Conservation (phyloP, 2,113 vertebrate genomes). For the Spermophilus dauricus region DNA sequence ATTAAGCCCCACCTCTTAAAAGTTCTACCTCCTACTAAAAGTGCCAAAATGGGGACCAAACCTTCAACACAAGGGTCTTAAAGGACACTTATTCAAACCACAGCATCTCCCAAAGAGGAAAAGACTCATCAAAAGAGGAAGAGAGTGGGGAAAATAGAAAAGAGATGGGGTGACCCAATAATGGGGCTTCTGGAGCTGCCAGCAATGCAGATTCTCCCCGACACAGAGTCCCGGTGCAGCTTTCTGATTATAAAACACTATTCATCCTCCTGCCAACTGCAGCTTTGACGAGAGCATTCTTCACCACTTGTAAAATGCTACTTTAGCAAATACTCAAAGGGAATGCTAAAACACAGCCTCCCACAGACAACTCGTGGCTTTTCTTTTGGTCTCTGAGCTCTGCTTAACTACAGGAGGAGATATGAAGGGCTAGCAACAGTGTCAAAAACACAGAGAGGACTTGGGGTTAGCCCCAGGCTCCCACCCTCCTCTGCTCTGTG, state of each 20-base stretch:
- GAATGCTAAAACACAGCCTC: not conserved
- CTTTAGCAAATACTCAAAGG: not conserved
- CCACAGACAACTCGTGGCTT: not conserved
- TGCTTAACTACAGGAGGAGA: not conserved
- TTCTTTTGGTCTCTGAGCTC: not conserved
- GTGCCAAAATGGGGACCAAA: not conserved
- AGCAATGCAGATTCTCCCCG: not conserved
- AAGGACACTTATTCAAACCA: not conserved
- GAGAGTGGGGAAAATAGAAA: not conserved
- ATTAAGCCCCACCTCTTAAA: not conserved
- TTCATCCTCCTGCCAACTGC: rapidly evolving
- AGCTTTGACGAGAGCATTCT: rapidly evolving
- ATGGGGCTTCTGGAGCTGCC: not conserved
- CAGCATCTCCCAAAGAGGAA: not conserved
- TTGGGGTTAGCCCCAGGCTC: rapidly evolving
- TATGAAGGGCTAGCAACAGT: rapidly evolving
- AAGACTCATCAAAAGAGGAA: not conserved
- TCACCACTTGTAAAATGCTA: not conserved
- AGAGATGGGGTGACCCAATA: not conserved
- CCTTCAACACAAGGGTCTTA: not conserved
- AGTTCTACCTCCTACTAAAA: not conserved
- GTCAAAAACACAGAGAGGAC: too few species aligned
- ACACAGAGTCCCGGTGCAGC: not conserved
- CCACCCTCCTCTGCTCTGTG: rapidly evolving
- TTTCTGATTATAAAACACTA: not conserved